Evolutionary conservation across 2,888 invertebrate genomes (phyloP), one percentile per base, ranked within the genome.

Genomic region (Lobophora halterata): DNA sequence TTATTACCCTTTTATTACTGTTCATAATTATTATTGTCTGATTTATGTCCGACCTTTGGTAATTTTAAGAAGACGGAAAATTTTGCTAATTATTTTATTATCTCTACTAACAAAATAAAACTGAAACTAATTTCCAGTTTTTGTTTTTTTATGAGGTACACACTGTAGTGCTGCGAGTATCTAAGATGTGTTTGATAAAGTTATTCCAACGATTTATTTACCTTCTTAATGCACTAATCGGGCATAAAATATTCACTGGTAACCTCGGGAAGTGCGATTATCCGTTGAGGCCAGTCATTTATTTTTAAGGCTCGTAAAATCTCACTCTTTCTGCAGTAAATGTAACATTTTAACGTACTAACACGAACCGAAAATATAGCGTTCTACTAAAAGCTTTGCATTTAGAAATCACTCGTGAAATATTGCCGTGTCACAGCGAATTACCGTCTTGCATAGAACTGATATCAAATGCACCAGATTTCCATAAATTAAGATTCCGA

Each of bases 291-390:
- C 68, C 55, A 71, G 77, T 77, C 77, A 85, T 83, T 85, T 83
- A 85, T 82, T 82, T 83, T 82, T 69, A 81, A 81, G 67, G 79
- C 72, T 78, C 86, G 65, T 87, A 85, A 86, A 86, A 76, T 79
- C 80, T 80, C 86, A 85, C 81, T 85, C 71, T 79, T 80, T 60
- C 61, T 75, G 79, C 71, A 70, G 74, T 85, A 83, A 87, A 86
- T 72, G 77, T 77, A 83, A 83, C 81, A 83, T 85, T 82, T 83
- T 77, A 81, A 71, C 72, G 74, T 74, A 74, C 64, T 65, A 72
- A 76, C 74, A 66, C 65, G 65, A 60, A 39, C 60, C 62, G 60
- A 44, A 54, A 69, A 77, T 71, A 70, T 62, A 60, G 65, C 55
- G 55, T 69, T 65, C 58, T 65, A 66, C 65, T 63, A 62, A 69